Evolutionary conservation across 1,140 invertebrate species (phyloP).

Genomic region (Plodia interpunctella): DNA sequence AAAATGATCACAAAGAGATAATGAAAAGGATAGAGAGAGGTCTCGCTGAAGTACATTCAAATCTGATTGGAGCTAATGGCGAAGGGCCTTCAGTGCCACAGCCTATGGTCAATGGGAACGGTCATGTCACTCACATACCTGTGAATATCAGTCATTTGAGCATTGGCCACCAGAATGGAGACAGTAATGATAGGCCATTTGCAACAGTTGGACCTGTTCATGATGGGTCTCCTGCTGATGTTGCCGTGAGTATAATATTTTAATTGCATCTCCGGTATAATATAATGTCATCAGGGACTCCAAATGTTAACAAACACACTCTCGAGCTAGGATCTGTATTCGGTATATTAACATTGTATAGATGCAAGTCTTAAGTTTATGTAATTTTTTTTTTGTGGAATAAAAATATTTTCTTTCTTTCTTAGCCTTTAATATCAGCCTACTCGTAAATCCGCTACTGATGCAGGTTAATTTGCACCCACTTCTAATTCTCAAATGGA

Average conservation of each 20-base stretch:
- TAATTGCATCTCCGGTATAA: too few species aligned
- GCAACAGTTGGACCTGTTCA: slow-evolving; percentile 85
- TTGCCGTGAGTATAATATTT: slow-evolving; percentile 83
- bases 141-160: not conserved
- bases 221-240: slow-evolving; percentile 87
- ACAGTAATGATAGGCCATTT: slow-evolving; percentile 73
- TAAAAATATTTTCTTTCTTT: too few species aligned
- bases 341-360: too few species aligned
- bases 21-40: slow-evolving; percentile 91
- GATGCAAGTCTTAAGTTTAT: too few species aligned
- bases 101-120: not conserved
- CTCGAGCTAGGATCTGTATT: too few species aligned
- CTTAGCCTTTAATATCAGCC: too few species aligned
- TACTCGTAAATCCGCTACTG: too few species aligned
- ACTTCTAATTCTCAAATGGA: too few species aligned
- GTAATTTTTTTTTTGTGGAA: too few species aligned
- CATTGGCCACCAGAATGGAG: not conserved
- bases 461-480: too few species aligned
- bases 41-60: slow-evolving; percentile 77
- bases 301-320: too few species aligned
- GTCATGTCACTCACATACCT: slow-evolving; percentile 6
- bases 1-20: slow-evolving; percentile 92
- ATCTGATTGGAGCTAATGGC: slow-evolving; percentile 42
- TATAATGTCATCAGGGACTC: too few species aligned
- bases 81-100: slow-evolving; percentile 23